Percentiles rank a stretch among this genome's conserved stretches.
These are phyloP conservation scores for Ditylenchus weischeri DNA, from an alignment of 2,888 invertebrate genomes.

Conservation along the genomic window DNA sequence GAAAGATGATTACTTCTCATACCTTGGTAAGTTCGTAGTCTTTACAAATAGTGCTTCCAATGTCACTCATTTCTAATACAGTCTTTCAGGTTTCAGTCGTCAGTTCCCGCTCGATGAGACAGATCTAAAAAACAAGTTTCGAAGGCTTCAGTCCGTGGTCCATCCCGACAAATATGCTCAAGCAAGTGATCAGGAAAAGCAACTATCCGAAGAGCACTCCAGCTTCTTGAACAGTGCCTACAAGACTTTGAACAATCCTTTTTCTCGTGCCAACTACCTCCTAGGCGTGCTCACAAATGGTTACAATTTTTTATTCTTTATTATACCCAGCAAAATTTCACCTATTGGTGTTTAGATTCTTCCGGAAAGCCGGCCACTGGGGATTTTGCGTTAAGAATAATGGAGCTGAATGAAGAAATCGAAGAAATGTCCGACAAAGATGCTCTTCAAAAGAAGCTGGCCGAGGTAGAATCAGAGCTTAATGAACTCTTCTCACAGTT, in stretches of 20 bases:
- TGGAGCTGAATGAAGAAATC: conserved; percentile 29
- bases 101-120: conserved; percentile 17
- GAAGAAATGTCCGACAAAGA: conserved; percentile 14
- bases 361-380: conserved; percentile 14
- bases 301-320: not conserved
- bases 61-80: not conserved
- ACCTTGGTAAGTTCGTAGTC: conserved; percentile 7
- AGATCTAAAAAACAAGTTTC: conserved; percentile 20
- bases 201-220: conserved; percentile 30
- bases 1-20: conserved; percentile 19
- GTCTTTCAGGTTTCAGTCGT: not conserved
- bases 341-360: not conserved
- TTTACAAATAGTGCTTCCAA: no score
- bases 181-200: conserved; percentile 13
- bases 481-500: not conserved
- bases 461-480: conserved; percentile 13
- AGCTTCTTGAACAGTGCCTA: conserved; percentile 23
- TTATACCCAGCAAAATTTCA: not conserved
- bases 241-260: conserved; percentile 23
- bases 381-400: conserved; percentile 23
- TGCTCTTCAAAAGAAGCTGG: conserved; percentile 11
- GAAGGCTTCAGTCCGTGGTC: conserved; percentile 24
- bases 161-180: conserved; percentile 27
- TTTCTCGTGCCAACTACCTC: conserved; percentile 20
- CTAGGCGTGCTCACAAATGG: conserved; percentile 8